phyloP scores from a whole-genome alignment of 2,797 vertebrate genomes.

The Pangasius larnaudii region DNA sequence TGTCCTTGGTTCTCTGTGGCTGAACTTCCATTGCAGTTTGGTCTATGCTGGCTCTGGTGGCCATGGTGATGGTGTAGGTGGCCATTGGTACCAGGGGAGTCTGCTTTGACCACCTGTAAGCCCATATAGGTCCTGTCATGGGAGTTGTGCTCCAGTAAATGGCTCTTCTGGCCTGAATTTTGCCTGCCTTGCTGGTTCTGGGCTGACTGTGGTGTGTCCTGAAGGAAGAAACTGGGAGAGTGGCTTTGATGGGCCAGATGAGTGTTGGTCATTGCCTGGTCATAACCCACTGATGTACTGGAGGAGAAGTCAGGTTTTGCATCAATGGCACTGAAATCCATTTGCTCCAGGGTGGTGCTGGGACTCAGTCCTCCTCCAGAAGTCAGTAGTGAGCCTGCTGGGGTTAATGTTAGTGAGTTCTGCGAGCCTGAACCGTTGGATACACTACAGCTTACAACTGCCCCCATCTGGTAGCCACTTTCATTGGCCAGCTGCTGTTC shows the following conservation, averaged over 20 bases:
- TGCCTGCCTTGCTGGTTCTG: constrained; percentile 75
- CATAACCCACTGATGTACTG: constrained; percentile 76
- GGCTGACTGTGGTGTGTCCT: constrained; percentile 86
- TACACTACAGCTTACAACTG: constrained; percentile 75
- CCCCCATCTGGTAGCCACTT: constrained; percentile 78
- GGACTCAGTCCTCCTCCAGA: constrained; percentile 97
- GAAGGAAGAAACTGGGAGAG: constrained; percentile 98
- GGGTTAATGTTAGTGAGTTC: constrained; percentile 83
- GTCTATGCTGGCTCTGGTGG: constrained; percentile 81
- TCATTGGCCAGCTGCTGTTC: constrained; percentile 97
- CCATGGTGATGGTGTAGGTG: constrained; percentile 76
- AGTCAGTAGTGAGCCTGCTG: constrained; percentile 88
- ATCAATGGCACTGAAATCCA: constrained; percentile 99
- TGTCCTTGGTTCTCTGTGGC: constrained; percentile 79
- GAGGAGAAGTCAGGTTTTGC: constrained; percentile 94
- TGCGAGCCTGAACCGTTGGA: constrained; percentile 78
- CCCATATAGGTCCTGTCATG: constrained; percentile 78
- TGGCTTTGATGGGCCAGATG: constrained; percentile 91
- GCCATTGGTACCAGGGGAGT: constrained; percentile 77
- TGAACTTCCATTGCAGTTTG: constrained; percentile 90
- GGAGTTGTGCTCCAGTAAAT: constrained; percentile 80
- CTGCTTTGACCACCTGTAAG: constrained; percentile 87
- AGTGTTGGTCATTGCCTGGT: constrained; percentile 89
- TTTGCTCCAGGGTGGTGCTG: constrained; percentile 97
- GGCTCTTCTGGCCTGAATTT: constrained; percentile 74